Percentiles rank a stretch among this genome's conserved stretches.
phyloP scores from a whole-genome alignment of 2,888 invertebrate genomes.

The Tachina grossa region DNA sequence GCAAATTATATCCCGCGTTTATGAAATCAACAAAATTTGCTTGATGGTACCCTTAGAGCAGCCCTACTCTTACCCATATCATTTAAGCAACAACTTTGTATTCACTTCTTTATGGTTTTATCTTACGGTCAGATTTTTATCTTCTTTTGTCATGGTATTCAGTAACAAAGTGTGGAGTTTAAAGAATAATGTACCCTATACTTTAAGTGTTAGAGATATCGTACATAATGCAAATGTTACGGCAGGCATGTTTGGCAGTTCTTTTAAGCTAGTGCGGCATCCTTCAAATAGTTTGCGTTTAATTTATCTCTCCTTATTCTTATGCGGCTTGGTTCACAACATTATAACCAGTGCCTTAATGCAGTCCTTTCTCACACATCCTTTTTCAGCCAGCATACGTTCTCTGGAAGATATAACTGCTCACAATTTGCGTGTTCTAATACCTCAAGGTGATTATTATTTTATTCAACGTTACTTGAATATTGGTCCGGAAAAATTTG shows the following conservation, averaged over 20 bases:
- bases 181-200: background rate
- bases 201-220: constrained; percentile 13
- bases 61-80: constrained; percentile 20
- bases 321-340: constrained; percentile 2
- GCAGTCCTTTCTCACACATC: constrained; percentile 31
- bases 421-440: constrained; percentile 42
- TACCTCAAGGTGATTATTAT: background rate
- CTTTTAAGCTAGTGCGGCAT: constrained; percentile 9
- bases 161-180: constrained; percentile 53
- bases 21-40: constrained; percentile 45
- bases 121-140: background rate
- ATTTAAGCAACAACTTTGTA: background rate
- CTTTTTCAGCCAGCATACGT: constrained; percentile 28
- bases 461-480: constrained; percentile 3
- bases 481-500: background rate
- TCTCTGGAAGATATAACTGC: constrained; percentile 5
- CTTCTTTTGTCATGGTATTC: constrained; percentile 19
- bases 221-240: constrained; percentile 9
- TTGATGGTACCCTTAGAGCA: constrained; percentile 57
- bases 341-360: background rate
- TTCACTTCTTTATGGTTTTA: background rate
- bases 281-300: constrained; percentile 36
- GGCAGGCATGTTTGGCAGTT: constrained; percentile 14
- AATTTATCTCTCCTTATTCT: constrained; percentile 32
- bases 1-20: background rate